A percentile compares a stretch with the other conserved stretches of the same genome.
Conservation (phyloP, 2,888 invertebrate genomes). For the Heliconius erato region DNA sequence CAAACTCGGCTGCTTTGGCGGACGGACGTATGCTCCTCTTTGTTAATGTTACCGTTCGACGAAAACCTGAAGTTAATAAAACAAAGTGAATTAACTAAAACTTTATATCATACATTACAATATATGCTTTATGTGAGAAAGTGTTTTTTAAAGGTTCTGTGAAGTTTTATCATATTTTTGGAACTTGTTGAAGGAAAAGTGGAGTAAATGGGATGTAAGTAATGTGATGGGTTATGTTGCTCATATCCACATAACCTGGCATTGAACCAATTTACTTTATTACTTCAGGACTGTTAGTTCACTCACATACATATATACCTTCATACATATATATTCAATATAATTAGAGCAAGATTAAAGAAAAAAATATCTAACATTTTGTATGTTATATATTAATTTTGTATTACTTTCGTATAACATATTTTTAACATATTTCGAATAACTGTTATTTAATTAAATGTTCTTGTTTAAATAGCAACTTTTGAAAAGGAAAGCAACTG, state of each 20-base stretch:
- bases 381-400: neutral
- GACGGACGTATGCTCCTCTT: constrained; percentile 59
- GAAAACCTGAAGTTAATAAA: constrained; percentile 13
- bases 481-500: neutral
- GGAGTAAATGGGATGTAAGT: constrained; percentile 18
- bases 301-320: neutral
- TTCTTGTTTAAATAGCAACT: neutral
- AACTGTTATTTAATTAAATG: neutral
- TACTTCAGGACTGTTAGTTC: constrained; percentile 59
- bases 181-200: constrained; percentile 42
- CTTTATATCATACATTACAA: neutral
- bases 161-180: constrained; percentile 41
- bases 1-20: constrained; percentile 57
- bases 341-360: neutral
- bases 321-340: neutral
- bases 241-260: constrained; percentile 62
- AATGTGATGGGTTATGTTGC: constrained; percentile 21
- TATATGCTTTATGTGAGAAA: neutral
- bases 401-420: too few relatives aligned
- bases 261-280: constrained; percentile 69
- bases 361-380: neutral
- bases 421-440: too few relatives aligned
- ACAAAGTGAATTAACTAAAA: neutral
- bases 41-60: neutral
- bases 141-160: constrained; percentile 21